Evolutionary conservation across 2,113 vertebrate species (phyloP).

Genomic region (Psephotus haematonotus): DNA sequence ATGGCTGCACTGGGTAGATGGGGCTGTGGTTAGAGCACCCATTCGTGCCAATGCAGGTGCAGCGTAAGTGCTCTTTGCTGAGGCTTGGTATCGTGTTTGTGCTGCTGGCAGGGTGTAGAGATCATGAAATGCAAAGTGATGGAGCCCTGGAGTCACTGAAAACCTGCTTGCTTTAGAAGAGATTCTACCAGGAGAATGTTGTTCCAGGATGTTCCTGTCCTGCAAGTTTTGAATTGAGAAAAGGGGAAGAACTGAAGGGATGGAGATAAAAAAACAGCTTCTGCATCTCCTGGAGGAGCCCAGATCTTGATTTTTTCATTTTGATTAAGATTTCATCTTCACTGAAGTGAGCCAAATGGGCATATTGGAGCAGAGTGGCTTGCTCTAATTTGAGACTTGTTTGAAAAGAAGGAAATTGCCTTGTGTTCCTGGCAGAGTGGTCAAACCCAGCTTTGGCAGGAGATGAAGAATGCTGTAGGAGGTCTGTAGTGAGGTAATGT

Average conservation of each 20-base stretch:
- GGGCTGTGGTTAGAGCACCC: background rate
- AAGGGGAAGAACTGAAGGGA: background rate
- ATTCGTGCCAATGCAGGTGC: background rate
- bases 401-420: background rate
- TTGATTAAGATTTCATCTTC: background rate
- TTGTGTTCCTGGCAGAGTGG: background rate
- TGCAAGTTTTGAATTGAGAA: background rate
- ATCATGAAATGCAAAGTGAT: background rate
- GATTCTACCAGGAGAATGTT: background rate
- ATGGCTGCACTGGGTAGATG: accelerated
- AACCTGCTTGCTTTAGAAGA: background rate
- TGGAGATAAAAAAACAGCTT: background rate
- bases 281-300: background rate
- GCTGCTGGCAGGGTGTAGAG: background rate
- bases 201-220: background rate
- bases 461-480: background rate
- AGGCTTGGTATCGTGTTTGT: background rate
- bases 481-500: background rate
- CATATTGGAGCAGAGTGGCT: background rate
- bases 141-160: background rate
- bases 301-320: background rate
- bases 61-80: background rate
- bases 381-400: background rate
- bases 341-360: background rate
- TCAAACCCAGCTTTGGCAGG: background rate